A percentile compares a stretch with the other conserved stretches of the same genome.
These are phyloP conservation scores for Radopholus similis DNA, from an alignment of 1,140 invertebrate species.

Conservation along the genomic window DNA sequence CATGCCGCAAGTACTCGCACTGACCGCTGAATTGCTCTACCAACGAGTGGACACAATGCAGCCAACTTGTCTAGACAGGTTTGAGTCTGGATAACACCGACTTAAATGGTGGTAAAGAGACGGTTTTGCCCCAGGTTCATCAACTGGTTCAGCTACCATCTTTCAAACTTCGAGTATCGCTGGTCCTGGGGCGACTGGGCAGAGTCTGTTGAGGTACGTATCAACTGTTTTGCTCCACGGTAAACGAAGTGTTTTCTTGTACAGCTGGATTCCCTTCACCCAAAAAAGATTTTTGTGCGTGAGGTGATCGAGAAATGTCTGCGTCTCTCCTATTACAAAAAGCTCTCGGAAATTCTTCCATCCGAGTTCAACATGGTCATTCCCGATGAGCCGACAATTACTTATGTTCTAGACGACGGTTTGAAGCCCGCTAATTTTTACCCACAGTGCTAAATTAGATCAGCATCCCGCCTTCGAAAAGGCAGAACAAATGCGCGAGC, in stretches of 20 bases:
- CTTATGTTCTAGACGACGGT: slow-evolving; percentile 64
- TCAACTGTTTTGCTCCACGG: not conserved
- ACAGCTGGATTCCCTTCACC: slow-evolving; percentile 79
- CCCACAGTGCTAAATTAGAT: slow-evolving; percentile 64
- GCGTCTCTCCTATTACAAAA: slow-evolving; percentile 90
- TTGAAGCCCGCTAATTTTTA: too few relatives aligned
- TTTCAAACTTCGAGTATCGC: slow-evolving; percentile 97
- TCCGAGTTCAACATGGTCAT: slow-evolving; percentile 77
- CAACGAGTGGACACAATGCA: slow-evolving; percentile 95
- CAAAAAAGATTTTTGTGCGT: slow-evolving; percentile 88
- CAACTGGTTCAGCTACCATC: slow-evolving; percentile 95
- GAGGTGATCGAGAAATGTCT: slow-evolving; percentile 86
- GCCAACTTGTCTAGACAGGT: slow-evolving; percentile 87
- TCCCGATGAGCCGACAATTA: slow-evolving; percentile 67
- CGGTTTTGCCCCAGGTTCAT: slow-evolving; percentile 69
- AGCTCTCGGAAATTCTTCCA: slow-evolving; percentile 85
- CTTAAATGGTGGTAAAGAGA: too few relatives aligned
- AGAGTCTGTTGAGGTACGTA: slow-evolving; percentile 56
- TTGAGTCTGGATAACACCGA: too few relatives aligned
- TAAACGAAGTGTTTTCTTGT: slow-evolving; percentile 67
- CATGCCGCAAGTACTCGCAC: slow-evolving; percentile 92
- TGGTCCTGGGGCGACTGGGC: slow-evolving; percentile 83
- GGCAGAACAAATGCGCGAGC: slow-evolving; percentile 77
- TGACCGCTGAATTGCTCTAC: slow-evolving; percentile 93
- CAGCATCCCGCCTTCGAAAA: slow-evolving; percentile 75